Evolutionary conservation across 2,113 vertebrate species (phyloP).

Genomic region (Eurypyga helias): DNA sequence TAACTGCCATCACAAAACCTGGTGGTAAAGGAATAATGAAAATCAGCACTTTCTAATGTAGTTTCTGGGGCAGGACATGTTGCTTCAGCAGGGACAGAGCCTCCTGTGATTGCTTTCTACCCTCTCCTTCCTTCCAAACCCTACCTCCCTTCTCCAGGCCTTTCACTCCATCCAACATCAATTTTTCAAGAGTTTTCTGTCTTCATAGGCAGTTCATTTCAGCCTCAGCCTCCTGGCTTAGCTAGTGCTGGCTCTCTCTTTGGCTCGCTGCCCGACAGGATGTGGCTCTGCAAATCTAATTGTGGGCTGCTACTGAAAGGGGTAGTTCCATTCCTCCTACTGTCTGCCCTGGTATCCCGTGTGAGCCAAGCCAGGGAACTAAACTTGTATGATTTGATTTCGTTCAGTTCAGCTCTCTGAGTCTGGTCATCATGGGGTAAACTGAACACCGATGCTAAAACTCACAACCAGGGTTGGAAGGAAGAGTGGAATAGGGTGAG

Average conservation of each 20-base stretch:
- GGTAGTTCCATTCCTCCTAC: slow-evolving; percentile 1
- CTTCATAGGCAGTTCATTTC: not conserved
- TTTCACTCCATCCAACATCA: not conserved
- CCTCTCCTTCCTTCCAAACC: not conserved
- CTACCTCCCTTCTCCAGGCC: not conserved
- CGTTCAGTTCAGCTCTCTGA: slow-evolving; percentile 3
- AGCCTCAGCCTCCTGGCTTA: slow-evolving; percentile 37
- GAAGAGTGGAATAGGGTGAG: not conserved
- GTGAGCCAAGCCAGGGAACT: slow-evolving; percentile 27
- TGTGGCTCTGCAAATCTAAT: slow-evolving; percentile 59
- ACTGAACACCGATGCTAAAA: slow-evolving; percentile 9
- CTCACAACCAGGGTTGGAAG: not conserved
- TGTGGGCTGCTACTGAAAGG: slow-evolving; percentile 56
- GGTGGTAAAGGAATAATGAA: not conserved
- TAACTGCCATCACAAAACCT: not conserved
- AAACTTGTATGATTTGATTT: not conserved
- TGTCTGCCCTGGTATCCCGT: slow-evolving; percentile 26
- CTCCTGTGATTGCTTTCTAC: not conserved
- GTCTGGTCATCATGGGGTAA: not conserved
- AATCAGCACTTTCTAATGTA: not conserved
- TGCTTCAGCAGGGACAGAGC: not conserved
- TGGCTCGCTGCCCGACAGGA: slow-evolving; percentile 50
- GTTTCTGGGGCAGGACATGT: not conserved
- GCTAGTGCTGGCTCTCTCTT: slow-evolving; percentile 36
- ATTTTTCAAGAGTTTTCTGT: slow-evolving; percentile 7